These are phyloP conservation scores for Cotesia typhae DNA, from an alignment of 1,140 invertebrate species.

Conservation along the genomic window DNA sequence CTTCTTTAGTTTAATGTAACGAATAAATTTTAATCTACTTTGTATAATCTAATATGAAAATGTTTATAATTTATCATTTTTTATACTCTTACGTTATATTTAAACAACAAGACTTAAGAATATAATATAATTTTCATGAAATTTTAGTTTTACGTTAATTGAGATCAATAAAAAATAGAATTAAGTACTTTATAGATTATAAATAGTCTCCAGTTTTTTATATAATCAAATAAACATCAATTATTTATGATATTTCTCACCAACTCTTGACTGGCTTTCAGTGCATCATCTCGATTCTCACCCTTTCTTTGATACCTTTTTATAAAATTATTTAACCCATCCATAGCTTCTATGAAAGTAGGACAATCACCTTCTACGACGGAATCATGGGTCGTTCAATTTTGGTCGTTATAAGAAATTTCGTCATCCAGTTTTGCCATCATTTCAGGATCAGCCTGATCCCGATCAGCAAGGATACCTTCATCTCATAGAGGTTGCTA, in stretches of 20 bases:
- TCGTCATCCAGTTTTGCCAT: background rate
- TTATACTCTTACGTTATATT: too few species aligned
- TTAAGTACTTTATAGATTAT: too few species aligned
- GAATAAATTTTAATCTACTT: too few species aligned
- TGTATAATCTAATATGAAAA: too few species aligned
- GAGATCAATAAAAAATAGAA: too few species aligned
- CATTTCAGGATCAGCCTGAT: background rate
- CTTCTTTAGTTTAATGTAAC: too few species aligned
- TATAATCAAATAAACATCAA: too few species aligned
- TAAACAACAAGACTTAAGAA: too few species aligned
- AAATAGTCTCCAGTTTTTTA: too few species aligned
- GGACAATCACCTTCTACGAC: conserved; percentile 8
- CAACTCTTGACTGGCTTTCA: conserved; percentile 3
- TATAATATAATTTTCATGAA: too few species aligned
- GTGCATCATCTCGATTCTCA: background rate
- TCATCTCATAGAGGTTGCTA: conserved; percentile 16
- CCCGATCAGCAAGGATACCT: background rate
- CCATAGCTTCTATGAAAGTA: background rate
- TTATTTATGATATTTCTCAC: background rate
- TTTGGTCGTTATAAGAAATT: conserved; percentile 2
- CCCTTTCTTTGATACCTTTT: background rate
- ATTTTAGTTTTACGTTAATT: too few species aligned
- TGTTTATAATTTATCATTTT: too few species aligned
- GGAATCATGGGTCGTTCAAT: background rate
- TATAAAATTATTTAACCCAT: background rate